Conservation (phyloP, 1,140 invertebrate species). For the Coenobita brevimanus region DNA sequence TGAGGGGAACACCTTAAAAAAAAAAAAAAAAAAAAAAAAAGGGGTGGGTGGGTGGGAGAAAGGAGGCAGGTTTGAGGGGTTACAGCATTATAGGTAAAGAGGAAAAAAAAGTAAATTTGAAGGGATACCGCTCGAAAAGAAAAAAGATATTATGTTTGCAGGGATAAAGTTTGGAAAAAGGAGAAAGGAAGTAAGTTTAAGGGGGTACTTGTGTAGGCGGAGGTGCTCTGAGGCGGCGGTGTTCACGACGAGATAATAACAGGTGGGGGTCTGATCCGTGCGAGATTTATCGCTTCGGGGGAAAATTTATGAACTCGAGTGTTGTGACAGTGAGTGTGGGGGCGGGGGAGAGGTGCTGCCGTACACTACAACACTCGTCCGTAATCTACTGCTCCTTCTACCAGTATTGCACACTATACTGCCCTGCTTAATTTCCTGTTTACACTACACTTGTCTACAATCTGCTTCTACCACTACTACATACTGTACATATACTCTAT, state of each 20-base stretch:
- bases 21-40: not conserved
- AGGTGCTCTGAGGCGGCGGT: not conserved
- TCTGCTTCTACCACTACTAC: no score
- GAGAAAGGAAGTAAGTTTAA: not conserved
- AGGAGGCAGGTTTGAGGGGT: not conserved
- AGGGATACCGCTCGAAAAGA: no score
- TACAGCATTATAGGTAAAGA: no score
- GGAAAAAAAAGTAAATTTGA: no score
- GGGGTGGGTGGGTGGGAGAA: not conserved
- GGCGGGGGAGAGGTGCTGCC: not conserved
- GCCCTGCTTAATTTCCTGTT: no score
- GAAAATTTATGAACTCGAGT: slow-evolving; percentile 58
- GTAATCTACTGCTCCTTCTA: no score
- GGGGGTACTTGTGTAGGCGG: not conserved
- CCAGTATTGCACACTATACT: no score
- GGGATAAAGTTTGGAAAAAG: no score
- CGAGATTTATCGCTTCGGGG: slow-evolving; percentile 56
- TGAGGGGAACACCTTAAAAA: not conserved
- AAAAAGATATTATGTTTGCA: no score
- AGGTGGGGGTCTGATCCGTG: slow-evolving; percentile 54
- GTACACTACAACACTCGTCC: not conserved
- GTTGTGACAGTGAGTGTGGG: slow-evolving; percentile 45
- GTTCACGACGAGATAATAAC: slow-evolving; percentile 55
- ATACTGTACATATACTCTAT: no score
- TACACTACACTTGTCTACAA: no score